Conservation (phyloP, 92 coral and sea anemone species). For the Plumapathes pennacea region DNA sequence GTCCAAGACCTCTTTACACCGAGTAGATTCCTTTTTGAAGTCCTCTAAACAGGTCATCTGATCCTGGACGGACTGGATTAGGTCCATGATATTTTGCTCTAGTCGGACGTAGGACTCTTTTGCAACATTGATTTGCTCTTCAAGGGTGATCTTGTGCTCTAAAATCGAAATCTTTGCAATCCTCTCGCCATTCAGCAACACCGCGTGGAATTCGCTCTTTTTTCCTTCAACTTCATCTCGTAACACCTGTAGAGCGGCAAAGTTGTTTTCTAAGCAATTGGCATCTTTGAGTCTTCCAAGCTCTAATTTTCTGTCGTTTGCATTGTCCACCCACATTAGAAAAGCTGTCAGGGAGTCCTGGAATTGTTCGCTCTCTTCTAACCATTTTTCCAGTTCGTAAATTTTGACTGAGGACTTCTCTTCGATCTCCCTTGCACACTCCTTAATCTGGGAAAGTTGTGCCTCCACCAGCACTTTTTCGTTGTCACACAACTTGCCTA, state of each 20-base stretch:
- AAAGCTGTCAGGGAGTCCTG: slow-evolving; percentile 10
- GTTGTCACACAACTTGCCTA: slow-evolving; percentile 3
- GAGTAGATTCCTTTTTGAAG: slow-evolving; percentile 51
- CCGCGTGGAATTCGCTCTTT: slow-evolving; percentile 20
- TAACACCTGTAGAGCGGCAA: slow-evolving; percentile 4
- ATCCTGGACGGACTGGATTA: slow-evolving; percentile 9
- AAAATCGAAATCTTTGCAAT: slow-evolving; percentile 18
- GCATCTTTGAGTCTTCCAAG: neutral
- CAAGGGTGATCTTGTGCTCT: too few relatives aligned
- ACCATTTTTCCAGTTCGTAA: slow-evolving; percentile 4
- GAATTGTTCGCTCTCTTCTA: slow-evolving; percentile 5
- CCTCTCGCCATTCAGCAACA: slow-evolving; percentile 30
- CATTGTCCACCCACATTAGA: slow-evolving; percentile 21
- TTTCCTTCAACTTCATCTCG: slow-evolving; percentile 8
- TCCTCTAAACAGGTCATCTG: slow-evolving; percentile 10
- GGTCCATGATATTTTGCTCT: slow-evolving; percentile 3
- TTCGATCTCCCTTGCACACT: slow-evolving; percentile 2
- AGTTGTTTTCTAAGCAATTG: slow-evolving; percentile 1
- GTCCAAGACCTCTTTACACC: slow-evolving; percentile 35
- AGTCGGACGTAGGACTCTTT: slow-evolving; percentile 21
- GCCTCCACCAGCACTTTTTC: slow-evolving; percentile 22
- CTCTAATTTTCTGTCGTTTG: neutral
- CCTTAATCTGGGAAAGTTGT: slow-evolving; percentile 24
- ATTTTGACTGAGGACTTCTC: slow-evolving; percentile 11
- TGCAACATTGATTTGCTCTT: too few relatives aligned